A percentile compares a stretch with the other conserved stretches of the same genome.
Conservation (phyloP, 1,140 invertebrate species). For the Centruroides sculpturatus region DNA sequence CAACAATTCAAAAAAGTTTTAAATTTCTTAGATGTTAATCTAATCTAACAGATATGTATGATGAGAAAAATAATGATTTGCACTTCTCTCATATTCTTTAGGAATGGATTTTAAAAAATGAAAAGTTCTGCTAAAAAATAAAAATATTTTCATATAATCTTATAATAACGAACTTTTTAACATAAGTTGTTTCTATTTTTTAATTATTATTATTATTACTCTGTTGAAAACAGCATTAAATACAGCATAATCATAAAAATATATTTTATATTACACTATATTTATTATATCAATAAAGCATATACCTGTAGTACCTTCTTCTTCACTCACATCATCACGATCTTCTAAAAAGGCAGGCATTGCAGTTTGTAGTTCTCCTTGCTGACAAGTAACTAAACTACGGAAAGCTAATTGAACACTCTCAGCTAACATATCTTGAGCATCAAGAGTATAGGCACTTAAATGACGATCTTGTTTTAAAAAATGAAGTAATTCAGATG, state of each 20-base stretch:
- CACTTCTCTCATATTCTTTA: too few relatives aligned
- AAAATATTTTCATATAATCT: too few relatives aligned
- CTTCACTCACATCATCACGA: constrained; percentile 34
- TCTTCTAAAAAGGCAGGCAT: constrained; percentile 44
- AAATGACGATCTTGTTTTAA: constrained; percentile 88
- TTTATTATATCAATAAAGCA: not conserved
- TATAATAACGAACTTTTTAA: too few relatives aligned
- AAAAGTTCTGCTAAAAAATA: too few relatives aligned
- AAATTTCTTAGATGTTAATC: too few relatives aligned
- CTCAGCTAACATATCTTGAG: constrained; percentile 82
- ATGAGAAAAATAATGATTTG: too few relatives aligned
- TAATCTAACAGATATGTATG: too few relatives aligned
- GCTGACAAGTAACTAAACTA: constrained; percentile 40
- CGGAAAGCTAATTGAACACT: constrained; percentile 79
- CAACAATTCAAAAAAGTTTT: too few relatives aligned
- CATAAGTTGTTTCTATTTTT: too few relatives aligned
- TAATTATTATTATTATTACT: too few relatives aligned
- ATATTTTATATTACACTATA: not conserved
- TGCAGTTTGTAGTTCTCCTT: constrained; percentile 39
- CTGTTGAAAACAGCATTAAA: too few relatives aligned
- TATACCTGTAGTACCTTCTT: constrained; percentile 31
- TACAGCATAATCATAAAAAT: not conserved
- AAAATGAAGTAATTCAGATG: constrained; percentile 87
- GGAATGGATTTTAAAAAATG: too few relatives aligned
- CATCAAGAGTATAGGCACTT: constrained; percentile 73